Base-by-base conservation (phyloP, 2,797 vertebrate genomes). In the Hirundo rustica region DNA sequence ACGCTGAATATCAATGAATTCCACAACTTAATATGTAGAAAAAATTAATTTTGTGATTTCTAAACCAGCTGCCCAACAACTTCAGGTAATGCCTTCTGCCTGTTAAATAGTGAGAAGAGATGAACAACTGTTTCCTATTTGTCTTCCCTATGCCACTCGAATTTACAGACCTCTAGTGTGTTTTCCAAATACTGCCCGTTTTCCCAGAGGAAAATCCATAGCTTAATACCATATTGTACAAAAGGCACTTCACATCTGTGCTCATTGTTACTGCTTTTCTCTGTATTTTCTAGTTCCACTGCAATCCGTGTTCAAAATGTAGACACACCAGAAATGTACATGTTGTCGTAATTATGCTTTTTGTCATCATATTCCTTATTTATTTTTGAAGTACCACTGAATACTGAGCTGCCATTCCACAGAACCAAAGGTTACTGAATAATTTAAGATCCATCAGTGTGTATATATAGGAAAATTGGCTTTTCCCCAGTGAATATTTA, bases 341-440 rank as follows among this genome's bases (percentile, higher is more conserved):
- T 22, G 9, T 70, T 84, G 30, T 60, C 44, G 38, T 53, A 78
- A 88, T 83, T 77, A 74, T 10, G 58, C 62, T 88, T 92, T 78
- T 92, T 91, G 53, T 72, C 47, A 68, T 85, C 27, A 68, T 92
- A 66, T 75, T 90, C 48, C 34, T 60, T 23, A 81, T 78, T 65
- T 84, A 60, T 75, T 85, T 88, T 72, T 72, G 16, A 95, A 86
- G 54, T 62, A 68, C 42, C 42, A 36, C 42, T 71, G 83, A 92
- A 84, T 84, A 86, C 67, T 78, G 84, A 89, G 44, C 51, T 78
- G 51, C 40, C 55, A 36, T 84, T 78, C 71, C 55, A 22, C 13
- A 75, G 62, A 86, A 88, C 62, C 82, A 86, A 96, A 87, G 81
- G 84, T 76, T 95, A 60, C 71, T 92, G 81, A 94, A 96, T 95